Evolutionary conservation across 2,888 invertebrate species (phyloP).

Genomic region (Cosmia pyralina): DNA sequence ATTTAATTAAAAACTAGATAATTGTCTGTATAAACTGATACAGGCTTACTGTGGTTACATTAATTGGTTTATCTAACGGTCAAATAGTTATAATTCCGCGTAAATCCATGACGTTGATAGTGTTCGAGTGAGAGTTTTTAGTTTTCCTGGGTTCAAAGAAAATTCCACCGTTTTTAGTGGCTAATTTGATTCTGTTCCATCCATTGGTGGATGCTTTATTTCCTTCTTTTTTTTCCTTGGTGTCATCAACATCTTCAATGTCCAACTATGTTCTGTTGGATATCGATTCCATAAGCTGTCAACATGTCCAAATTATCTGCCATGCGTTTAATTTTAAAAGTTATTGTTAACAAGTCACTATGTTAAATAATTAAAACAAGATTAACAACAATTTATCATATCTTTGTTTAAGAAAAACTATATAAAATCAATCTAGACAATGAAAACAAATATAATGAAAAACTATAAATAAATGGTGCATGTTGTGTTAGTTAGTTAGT

Average conservation of each 20-base stretch:
- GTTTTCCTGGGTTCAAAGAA: not conserved
- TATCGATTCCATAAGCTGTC: not conserved
- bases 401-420: not conserved
- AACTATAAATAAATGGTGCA: too few species aligned
- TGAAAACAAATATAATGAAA: too few species aligned
- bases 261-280: not conserved
- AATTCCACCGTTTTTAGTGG: not conserved
- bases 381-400: too few species aligned
- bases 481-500: too few species aligned
- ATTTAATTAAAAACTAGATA: slow-evolving; percentile 46
- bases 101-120: not conserved
- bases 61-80: slow-evolving; percentile 35
- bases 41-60: not conserved
- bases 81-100: slow-evolving; percentile 5
- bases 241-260: not conserved
- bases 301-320: not conserved
- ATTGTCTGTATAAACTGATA: slow-evolving; percentile 23
- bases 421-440: too few species aligned
- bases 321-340: not conserved
- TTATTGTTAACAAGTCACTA: not conserved
- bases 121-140: not conserved
- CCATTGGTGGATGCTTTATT: not conserved
- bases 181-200: not conserved
- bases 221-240: not conserved
- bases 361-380: too few species aligned